Conservation (phyloP, 2,888 invertebrate species). For the Papilio gigon region DNA sequence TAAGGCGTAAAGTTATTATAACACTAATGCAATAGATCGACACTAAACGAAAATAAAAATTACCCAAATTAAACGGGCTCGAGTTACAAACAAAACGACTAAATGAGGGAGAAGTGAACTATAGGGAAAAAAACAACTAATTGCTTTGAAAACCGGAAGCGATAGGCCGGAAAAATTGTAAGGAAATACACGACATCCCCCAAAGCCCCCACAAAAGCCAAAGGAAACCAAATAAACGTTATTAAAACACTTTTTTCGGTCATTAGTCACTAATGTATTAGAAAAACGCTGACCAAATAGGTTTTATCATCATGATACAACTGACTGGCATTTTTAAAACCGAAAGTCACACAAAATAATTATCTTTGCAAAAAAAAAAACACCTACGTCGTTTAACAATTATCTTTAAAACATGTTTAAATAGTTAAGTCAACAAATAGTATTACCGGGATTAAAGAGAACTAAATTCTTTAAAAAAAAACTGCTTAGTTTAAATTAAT, state of each 20-base stretch:
- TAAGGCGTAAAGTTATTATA: too few species aligned
- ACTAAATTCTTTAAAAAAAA: too few species aligned
- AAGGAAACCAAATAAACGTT: conserved; percentile 50
- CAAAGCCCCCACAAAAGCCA: conserved; percentile 46
- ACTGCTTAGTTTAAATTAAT: too few species aligned
- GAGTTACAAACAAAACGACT: conserved; percentile 3
- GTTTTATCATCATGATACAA: background rate
- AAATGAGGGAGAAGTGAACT: conserved; percentile 50
- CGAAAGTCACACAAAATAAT: background rate
- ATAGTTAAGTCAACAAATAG: too few species aligned
- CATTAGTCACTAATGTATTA: conserved; percentile 20
- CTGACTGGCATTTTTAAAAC: conserved; percentile 10
- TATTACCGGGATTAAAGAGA: too few species aligned
- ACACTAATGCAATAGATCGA: background rate
- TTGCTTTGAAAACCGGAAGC: conserved; percentile 64
- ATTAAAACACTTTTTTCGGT: conserved; percentile 37
- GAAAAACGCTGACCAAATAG: background rate
- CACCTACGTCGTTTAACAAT: too few species aligned
- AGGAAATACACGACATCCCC: conserved; percentile 58
- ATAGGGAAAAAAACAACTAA: conserved; percentile 55
- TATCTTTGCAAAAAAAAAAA: background rate
- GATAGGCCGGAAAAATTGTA: conserved; percentile 59
- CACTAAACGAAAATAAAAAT: conserved; percentile 12
- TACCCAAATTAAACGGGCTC: conserved; percentile 26
- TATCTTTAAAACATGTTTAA: too few species aligned